Evolutionary conservation across 2,113 vertebrate species (phyloP).

Genomic region (Xenopus laevis): DNA sequence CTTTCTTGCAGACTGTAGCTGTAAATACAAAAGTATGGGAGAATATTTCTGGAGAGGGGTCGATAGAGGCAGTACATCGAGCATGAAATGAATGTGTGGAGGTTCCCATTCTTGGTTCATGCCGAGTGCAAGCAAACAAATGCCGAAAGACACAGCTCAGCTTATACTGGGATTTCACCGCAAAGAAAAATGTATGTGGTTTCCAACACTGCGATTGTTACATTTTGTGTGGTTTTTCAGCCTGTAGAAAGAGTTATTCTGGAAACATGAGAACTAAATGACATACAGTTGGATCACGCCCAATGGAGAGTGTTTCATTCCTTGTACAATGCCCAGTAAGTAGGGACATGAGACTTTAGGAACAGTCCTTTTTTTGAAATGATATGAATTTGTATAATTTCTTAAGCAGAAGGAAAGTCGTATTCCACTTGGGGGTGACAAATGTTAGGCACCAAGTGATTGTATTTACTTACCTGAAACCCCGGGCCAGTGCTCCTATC

Average conservation of each 20-base stretch:
- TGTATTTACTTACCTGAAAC: no score
- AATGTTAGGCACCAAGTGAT: no score
- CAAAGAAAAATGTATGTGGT: conserved; percentile 21
- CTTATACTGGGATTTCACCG: conserved; percentile 19
- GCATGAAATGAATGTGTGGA: background rate
- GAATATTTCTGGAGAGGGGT: no score
- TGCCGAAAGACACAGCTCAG: background rate
- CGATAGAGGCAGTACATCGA: background rate
- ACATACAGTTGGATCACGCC: background rate
- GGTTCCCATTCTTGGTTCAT: conserved; percentile 7
- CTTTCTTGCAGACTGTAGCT: background rate
- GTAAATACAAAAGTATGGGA: background rate
- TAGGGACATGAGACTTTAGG: no score
- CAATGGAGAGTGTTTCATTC: background rate
- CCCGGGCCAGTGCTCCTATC: no score
- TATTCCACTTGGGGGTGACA: no score
- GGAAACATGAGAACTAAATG: background rate
- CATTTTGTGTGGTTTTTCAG: conserved; percentile 30
- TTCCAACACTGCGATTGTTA: conserved; percentile 5
- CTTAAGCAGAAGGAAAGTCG: no score
- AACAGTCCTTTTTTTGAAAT: no score
- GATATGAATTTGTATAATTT: no score
- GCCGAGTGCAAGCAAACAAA: conserved; percentile 33
- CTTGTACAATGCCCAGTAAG: no score
- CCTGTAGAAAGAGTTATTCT: conserved; percentile 5